phyloP scores from a whole-genome alignment of 2,113 vertebrate genomes.

The Coptodon rendalli region DNA sequence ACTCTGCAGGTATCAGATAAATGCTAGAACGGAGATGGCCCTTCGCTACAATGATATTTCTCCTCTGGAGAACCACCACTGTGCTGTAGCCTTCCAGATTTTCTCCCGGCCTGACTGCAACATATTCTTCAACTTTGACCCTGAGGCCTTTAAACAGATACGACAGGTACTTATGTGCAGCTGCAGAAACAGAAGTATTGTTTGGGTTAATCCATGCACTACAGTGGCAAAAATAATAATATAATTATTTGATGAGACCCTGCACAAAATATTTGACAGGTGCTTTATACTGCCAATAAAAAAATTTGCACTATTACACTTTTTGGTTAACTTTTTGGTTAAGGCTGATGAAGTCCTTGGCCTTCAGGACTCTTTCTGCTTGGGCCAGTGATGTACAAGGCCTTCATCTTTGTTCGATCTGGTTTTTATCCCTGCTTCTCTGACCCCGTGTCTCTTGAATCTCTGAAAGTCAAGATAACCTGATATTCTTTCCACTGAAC shows the following conservation, averaged over 20 bases:
- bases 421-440: neutral
- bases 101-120: constrained; percentile 85
- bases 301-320: neutral
- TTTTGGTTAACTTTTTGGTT: neutral
- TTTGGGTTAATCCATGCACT: neutral
- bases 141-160: constrained; percentile 85
- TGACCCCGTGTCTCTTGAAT: neutral
- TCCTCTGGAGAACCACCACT: constrained; percentile 77
- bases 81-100: constrained; percentile 82
- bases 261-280: neutral
- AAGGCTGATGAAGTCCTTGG: neutral
- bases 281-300: neutral
- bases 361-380: neutral
- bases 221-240: neutral
- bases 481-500: neutral
- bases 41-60: constrained; percentile 94
- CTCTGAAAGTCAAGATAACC: neutral
- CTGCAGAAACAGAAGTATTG: neutral
- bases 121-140: constrained; percentile 81
- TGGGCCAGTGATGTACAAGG: neutral
- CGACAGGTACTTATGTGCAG: constrained; percentile 74
- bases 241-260: neutral
- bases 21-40: constrained; percentile 86
- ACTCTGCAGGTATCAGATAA: constrained; percentile 85
- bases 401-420: neutral